Base-by-base conservation (phyloP, 2,797 vertebrate genomes). In the Xerus rutilus region DNA sequence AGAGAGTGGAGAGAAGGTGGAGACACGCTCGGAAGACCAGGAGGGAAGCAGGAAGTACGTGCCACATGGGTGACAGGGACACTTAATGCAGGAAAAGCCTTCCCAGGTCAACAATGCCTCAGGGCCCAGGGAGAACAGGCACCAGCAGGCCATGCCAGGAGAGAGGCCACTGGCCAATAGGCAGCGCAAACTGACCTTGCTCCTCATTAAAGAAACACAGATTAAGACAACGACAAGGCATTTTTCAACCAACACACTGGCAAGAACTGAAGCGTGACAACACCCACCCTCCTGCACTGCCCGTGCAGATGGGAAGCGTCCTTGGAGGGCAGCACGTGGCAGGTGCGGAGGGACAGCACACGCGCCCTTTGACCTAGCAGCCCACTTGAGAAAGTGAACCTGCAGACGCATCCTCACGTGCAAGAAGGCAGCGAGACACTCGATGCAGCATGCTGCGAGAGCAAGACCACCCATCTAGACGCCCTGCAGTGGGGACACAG, bases 381-480 rank as follows among this genome's bases (percentile, higher is more conserved):
- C 2, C 52, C 47, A 3, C 59, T 15, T 47, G 12, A 54, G 67
- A 57, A 18, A 25, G 23, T 8, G 2, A 7, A 3, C 49, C 59
- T 12, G 28, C 12, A 6, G 43, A 13, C 0, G 7, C 0, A 30
- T 23, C 13, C 3, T 2, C 57, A n/a, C 4, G 7, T 0, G 5
- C 3, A 25, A 17, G 64, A 79, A 12, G 69, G 21, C 30, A 1
- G 69, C 39, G 39, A 49, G 15, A n/a, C 2, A 30, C 25, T 15
- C 1, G 28, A 11, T 3, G 8, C 32, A 64, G 54, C 30, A 7
- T 0, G 21, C 25, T 15, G 0, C 1, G 15, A 54, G 35, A 57
- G 3, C 17, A 12, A 70, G 57, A 18, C 30, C 10, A 0, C 0
- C 28, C 7, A 76, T 20, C 21, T 13, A 25, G 12, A 15, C 1